These are phyloP conservation scores for Anagrus nilaparvatae DNA, from an alignment of 1,140 invertebrate genomes.

Conservation along the genomic window DNA sequence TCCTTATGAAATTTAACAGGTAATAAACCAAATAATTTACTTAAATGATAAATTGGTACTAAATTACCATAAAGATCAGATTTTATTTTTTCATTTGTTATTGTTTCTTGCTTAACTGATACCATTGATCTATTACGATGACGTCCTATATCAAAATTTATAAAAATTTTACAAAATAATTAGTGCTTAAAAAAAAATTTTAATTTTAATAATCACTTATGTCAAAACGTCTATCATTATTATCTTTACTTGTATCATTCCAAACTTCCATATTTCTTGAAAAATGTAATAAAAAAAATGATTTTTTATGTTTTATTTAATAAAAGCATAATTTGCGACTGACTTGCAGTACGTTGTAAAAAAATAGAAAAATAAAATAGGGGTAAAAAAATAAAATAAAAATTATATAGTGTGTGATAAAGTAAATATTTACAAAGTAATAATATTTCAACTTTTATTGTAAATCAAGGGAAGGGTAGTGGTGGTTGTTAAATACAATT, in stretches of 20 bases:
- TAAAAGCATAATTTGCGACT: not conserved
- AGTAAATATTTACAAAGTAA: not conserved
- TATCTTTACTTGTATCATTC: not conserved
- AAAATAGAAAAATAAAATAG: no score
- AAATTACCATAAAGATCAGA: conserved; percentile 27
- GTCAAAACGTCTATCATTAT: not conserved
- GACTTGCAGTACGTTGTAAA: no score
- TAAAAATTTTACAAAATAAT: not conserved
- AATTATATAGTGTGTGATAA: no score
- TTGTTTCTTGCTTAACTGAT: not conserved
- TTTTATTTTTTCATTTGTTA: conserved; percentile 16
- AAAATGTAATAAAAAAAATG: no score
- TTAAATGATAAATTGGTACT: conserved; percentile 30
- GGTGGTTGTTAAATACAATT: no score
- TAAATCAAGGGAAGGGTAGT: no score
- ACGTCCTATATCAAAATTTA: not conserved
- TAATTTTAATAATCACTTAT: not conserved
- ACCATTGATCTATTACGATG: not conserved
- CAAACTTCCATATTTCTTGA: conserved; percentile 6
- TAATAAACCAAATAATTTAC: conserved; percentile 28
- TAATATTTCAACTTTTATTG: not conserved
- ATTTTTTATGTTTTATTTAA: not conserved
- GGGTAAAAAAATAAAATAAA: no score
- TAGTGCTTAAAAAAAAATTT: not conserved
- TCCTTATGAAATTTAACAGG: conserved; percentile 24